Evolutionary conservation across 2,888 invertebrate genomes (phyloP), one percentile per base, ranked within the genome.

Genomic region (Drosophila quinaria): DNA sequence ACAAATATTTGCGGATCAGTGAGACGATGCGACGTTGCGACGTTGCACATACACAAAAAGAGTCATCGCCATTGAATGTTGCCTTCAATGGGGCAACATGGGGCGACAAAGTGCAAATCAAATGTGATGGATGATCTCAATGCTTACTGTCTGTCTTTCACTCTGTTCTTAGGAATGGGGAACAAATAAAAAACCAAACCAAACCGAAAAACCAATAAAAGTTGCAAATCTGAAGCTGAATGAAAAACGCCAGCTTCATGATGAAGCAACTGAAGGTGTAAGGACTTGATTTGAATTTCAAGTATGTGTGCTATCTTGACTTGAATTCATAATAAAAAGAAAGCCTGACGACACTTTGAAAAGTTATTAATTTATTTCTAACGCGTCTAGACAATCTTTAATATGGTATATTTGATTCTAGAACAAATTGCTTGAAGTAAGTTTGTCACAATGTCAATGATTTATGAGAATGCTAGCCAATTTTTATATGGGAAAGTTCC

Each of bases 51-150:
- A 44, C 35, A 59, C 44, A 50, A 63, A 49, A 69, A 72, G 74
- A 63, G 70, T 75, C 71, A 78, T 51, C 61, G 63, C 62, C 70
- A 66, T 70, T 71, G 71, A 65, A 64, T 67, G 69, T 70, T 67
- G 74, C 81, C 78, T 84, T 80, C 80, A 68, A 77, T 66, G 65
- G 61, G 51, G 50, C 58, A 59, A 42, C 59, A 59, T 69, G 68
- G 60, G 75, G 66, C 78, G 81, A 87, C 84, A 84, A 77, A 81
- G 63, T 76, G 67, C 63, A 83, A 77, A 79, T 70, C 74, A 74
- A 79, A 80, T 82, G 76, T 85, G 85, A 87, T 85, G 82, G 74
- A 85, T 87, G 88, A 80, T 78, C 80, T 85, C 72, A 85, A 78
- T 74, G 55, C 35, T 56, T 46, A 62, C 54, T 55, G 54, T 37